A percentile compares a stretch with the other conserved stretches of the same genome.
phyloP scores from a whole-genome alignment of 2,113 vertebrate species.

The Chamaea fasciata region DNA sequence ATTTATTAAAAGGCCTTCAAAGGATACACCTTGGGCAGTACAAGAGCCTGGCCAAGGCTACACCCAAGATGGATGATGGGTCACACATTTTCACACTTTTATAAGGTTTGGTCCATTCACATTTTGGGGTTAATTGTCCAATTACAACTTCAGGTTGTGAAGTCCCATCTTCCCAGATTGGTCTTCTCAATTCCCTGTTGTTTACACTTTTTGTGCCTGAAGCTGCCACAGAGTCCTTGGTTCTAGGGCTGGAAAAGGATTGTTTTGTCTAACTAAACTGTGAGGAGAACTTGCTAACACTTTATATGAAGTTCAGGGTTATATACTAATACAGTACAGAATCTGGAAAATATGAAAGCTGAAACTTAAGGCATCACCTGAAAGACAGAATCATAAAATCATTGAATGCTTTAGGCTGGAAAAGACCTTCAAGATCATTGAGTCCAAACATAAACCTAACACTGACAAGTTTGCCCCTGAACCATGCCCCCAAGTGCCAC shows the following conservation, averaged over 20 bases:
- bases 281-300: neutral
- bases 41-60: accelerated
- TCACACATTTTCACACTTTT: neutral
- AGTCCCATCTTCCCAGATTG: neutral
- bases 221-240: accelerated
- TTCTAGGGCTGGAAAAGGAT: neutral
- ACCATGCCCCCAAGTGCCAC: neutral
- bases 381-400: neutral
- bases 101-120: neutral
- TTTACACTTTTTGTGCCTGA: neutral
- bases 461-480: neutral
- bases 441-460: neutral
- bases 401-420: neutral
- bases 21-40: neutral
- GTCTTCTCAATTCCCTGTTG: neutral
- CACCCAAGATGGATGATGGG: accelerated
- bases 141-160: neutral
- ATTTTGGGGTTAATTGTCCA: neutral
- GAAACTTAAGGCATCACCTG: neutral
- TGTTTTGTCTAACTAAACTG: neutral
- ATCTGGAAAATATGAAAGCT: neutral
- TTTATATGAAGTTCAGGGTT: neutral
- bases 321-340: neutral
- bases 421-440: neutral
- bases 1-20: neutral